Conservation (phyloP, 2,113 vertebrate species). For the Hemichromis elongatus region DNA sequence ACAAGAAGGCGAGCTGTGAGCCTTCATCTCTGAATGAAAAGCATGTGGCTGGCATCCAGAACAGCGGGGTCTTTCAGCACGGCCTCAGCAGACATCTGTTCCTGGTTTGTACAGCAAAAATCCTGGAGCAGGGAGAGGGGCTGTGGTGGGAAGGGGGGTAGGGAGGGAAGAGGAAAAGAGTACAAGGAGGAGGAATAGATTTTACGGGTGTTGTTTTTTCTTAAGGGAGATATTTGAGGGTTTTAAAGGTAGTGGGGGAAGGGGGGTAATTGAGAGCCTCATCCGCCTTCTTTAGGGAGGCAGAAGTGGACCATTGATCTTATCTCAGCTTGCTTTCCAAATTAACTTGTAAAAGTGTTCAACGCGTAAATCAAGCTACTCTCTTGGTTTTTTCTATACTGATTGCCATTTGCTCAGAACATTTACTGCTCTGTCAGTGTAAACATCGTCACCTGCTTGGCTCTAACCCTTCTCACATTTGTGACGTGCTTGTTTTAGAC, state of each 20-base stretch:
- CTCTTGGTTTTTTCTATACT: background rate
- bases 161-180: conserved; percentile 33
- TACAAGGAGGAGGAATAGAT: background rate
- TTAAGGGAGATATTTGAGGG: conserved; percentile 47
- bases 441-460: conserved; percentile 53
- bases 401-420: conserved; percentile 34
- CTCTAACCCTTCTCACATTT: conserved; percentile 7
- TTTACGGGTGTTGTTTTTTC: conserved; percentile 29
- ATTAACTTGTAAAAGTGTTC: background rate
- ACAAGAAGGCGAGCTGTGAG: conserved; percentile 76
- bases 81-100: conserved; percentile 77
- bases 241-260: conserved; percentile 50
- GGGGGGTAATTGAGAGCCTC: conserved; percentile 4
- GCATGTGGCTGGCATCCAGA: conserved; percentile 81
- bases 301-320: conserved; percentile 18
- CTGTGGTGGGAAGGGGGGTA: conserved; percentile 45
- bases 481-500: conserved; percentile 11
- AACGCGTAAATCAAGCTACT: background rate
- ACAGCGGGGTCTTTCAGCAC: conserved; percentile 82
- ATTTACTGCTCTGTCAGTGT: conserved; percentile 20
- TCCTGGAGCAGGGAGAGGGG: conserved; percentile 64
- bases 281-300: conserved; percentile 7
- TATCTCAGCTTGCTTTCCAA: conserved; percentile 6
- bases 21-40: conserved; percentile 84
- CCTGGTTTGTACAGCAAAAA: conserved; percentile 77